These are phyloP conservation scores for Heliangelus exortis DNA, from an alignment of 2,797 vertebrate genomes.

Conservation along the genomic window DNA sequence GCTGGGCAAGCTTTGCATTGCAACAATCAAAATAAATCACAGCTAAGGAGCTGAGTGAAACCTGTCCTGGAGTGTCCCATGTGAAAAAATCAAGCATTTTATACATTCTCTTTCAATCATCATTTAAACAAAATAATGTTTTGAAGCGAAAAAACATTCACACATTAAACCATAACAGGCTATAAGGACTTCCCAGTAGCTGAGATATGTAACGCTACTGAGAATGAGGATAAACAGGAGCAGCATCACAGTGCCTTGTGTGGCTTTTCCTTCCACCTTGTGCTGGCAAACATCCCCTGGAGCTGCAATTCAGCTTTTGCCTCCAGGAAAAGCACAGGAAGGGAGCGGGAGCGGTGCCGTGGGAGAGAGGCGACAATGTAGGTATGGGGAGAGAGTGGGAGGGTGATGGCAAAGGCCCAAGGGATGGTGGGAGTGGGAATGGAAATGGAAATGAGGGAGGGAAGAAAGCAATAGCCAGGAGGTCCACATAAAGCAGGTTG, in stretches of 20 bases:
- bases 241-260: background rate
- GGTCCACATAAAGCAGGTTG: slow-evolving; percentile 59
- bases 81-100: background rate
- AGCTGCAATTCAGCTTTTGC: background rate
- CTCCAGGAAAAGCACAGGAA: background rate
- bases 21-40: background rate
- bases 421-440: slow-evolving; percentile 52
- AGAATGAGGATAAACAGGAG: background rate
- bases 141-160: background rate
- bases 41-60: background rate
- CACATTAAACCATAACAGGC: accelerated
- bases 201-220: accelerated
- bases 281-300: background rate
- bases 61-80: background rate
- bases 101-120: background rate
- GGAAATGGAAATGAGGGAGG: slow-evolving; percentile 65
- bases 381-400: slow-evolving; percentile 32
- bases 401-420: slow-evolving; percentile 53
- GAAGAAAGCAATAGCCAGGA: slow-evolving; percentile 61
- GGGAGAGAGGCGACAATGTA: background rate
- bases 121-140: background rate
- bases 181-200: background rate
- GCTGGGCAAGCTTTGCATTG: background rate
- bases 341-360: background rate
- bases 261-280: background rate